Conservation (phyloP, 2,797 vertebrate genomes). For the Melanogrammus aeglefinus region DNA sequence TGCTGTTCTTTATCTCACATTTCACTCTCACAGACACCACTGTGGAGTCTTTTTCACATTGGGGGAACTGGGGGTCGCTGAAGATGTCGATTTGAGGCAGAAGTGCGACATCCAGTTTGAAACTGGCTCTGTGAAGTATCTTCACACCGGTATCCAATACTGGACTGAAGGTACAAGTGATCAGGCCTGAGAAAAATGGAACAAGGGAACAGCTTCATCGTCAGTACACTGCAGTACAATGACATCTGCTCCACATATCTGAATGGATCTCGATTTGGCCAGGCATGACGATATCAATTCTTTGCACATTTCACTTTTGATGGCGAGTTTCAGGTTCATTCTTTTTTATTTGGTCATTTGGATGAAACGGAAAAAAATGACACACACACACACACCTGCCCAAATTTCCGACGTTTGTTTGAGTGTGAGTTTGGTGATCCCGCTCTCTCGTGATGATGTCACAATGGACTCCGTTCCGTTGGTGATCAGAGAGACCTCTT, state of each 20-base stretch:
- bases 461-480: conserved; percentile 28
- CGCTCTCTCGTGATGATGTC: rapidly evolving
- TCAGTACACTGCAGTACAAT: neutral
- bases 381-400: conserved; percentile 49
- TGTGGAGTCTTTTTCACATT: rapidly evolving
- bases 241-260: no score
- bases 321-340: neutral
- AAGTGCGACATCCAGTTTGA: conserved; percentile 50
- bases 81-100: conserved; percentile 40
- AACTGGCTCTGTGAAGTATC: conserved; percentile 49
- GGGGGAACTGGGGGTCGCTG: conserved; percentile 39
- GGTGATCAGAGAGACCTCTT: neutral
- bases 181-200: conserved; percentile 50
- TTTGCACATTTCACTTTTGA: no score
- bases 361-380: neutral
- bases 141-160: rapidly evolving
- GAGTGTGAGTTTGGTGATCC: rapidly evolving
- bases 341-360: neutral
- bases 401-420: neutral
- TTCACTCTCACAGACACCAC: rapidly evolving
- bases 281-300: neutral
- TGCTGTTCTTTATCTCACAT: conserved; percentile 32
- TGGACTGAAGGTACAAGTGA: conserved; percentile 41
- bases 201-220: neutral
- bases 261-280: neutral